Evolutionary conservation across 2,113 vertebrate genomes (phyloP), one percentile per base, ranked within the genome.

Genomic region (Redunca redunca): DNA sequence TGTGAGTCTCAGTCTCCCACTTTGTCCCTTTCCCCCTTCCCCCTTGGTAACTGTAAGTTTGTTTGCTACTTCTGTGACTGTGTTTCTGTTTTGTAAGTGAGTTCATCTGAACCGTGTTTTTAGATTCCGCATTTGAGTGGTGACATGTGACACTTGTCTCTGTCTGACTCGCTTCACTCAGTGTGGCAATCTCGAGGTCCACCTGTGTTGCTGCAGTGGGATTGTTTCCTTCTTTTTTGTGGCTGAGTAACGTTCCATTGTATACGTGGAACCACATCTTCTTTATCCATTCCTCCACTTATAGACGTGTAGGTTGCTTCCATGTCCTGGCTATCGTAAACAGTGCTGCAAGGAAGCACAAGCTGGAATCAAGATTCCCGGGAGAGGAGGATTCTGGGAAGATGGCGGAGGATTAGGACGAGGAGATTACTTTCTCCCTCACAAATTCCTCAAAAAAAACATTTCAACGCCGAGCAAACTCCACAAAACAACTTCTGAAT

Each of bases 41-140:
- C 46, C 2, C 28, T 33, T 33, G 46, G 78, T 81, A 50, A 33
- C 46, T 17, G 0, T 33, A 50, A 50, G 28, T 50, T 6, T 50
- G 16, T 50, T 81, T 50, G 6, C 46, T 80, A 6, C 28, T 30
- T 33, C 78, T 81, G 16, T 81, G 46, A 50, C 46, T 50, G 10
- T 12, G 2, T 17, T 17, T 80, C 77, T 50, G 15, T 33, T 80
- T 50, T 50, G 8, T 33, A 6, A 33, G 16, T 6, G 11, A 48
- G 77, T 19, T 33, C 77, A 80, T 33, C 2, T 81, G 46, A 33
- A 33, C 46, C 9, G 2, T 52, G 28, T 2, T 3, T 81, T 81
- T 50, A 81, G 46, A 50, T 50, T 81, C 1, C 2, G 2, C 2
- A 0, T 21, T 2, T 11, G 19, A 33, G 78, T 6, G 46, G 3